Conservation (phyloP, 2,113 vertebrate species). For the Mobula birostris region DNA sequence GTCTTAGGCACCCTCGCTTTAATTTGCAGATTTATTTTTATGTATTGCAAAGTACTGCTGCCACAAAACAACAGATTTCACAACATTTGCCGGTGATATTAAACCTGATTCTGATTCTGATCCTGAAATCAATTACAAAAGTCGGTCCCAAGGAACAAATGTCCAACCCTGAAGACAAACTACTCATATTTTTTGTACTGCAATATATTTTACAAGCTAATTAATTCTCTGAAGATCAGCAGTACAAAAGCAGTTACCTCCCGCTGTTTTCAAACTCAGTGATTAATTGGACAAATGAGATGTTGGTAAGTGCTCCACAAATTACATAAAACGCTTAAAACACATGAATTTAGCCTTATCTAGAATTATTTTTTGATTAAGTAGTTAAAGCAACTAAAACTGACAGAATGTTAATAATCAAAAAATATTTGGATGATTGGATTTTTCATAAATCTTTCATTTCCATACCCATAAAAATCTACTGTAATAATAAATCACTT, state of each 20-base stretch:
- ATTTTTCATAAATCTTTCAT: slow-evolving; percentile 15
- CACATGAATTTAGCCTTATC: slow-evolving; percentile 33
- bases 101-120: too few species aligned
- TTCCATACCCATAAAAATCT: slow-evolving; percentile 19
- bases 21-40: too few species aligned
- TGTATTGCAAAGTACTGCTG: too few species aligned
- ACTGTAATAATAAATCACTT: slow-evolving; percentile 6
- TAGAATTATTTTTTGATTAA: slow-evolving; percentile 10
- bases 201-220: slow-evolving; percentile 23
- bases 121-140: slow-evolving; percentile 14
- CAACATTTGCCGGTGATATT: too few species aligned
- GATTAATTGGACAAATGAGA: slow-evolving; percentile 36
- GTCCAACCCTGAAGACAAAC: not conserved
- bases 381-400: slow-evolving; percentile 31
- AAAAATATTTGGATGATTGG: slow-evolving; percentile 31
- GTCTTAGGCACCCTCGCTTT: too few species aligned
- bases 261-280: not conserved
- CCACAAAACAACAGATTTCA: too few species aligned
- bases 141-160: not conserved
- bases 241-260: slow-evolving; percentile 18
- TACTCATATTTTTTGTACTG: not conserved
- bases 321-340: slow-evolving; percentile 27
- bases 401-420: slow-evolving; percentile 25
- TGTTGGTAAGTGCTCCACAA: not conserved
- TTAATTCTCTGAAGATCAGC: slow-evolving; percentile 21